Conservation (phyloP, 2,888 invertebrate species). For the Alloscopus bannaensis region DNA sequence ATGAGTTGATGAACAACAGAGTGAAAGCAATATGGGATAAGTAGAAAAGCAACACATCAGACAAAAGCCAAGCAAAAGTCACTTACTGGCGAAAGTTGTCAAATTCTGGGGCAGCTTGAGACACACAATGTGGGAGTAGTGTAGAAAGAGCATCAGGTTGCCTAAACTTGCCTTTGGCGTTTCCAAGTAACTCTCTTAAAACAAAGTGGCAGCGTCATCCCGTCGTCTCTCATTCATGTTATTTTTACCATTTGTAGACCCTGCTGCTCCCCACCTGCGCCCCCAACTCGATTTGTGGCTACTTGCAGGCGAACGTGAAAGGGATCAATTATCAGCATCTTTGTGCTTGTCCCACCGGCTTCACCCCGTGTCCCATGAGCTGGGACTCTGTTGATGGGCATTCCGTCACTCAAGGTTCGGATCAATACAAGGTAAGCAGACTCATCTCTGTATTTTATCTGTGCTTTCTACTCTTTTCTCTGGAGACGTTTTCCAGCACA, state of each 20-base stretch:
- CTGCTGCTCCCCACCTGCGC: constrained; percentile 70
- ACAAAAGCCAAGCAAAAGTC: no score
- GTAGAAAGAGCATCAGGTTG: constrained; percentile 4
- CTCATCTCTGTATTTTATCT: no score
- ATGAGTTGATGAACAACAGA: no score
- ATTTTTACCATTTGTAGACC: constrained; percentile 11
- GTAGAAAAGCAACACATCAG: no score
- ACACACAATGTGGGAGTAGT: no score
- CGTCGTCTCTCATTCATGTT: not conserved
- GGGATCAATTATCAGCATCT: constrained; percentile 73
- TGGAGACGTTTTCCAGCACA: no score
- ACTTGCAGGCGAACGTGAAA: constrained; percentile 74
- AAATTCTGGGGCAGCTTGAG: no score
- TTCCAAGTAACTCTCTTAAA: no score
- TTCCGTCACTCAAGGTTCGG: constrained; percentile 74
- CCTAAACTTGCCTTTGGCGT: no score
- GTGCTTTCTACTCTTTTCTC: not conserved
- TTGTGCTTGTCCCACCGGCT: constrained; percentile 71
- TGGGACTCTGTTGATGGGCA: constrained; percentile 74
- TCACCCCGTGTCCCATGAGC: constrained; percentile 70
- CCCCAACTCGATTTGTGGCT: constrained; percentile 73
- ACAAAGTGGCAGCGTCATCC: no score
- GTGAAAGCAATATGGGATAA: no score
- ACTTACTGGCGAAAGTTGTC: no score
- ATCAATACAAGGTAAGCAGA: constrained; percentile 74